phyloP scores from a whole-genome alignment of 2,113 vertebrate genomes.

The Oreamnos americanus region DNA sequence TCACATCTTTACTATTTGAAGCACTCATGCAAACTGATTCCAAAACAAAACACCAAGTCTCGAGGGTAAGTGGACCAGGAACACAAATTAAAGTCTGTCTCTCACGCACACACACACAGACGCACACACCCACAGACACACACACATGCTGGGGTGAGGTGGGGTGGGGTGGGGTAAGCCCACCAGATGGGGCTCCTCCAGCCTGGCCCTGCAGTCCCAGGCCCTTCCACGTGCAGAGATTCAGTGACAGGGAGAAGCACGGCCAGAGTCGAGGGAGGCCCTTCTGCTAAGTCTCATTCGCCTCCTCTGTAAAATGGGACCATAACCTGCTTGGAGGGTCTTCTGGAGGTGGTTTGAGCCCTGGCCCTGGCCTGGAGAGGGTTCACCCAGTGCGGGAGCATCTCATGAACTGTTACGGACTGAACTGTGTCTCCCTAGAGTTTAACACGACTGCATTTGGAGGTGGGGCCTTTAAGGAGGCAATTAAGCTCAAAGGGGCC shows the following conservation, averaged over 20 bases:
- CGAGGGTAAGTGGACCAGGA: neutral
- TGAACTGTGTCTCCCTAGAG: neutral
- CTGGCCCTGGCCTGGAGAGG: neutral
- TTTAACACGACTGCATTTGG: neutral
- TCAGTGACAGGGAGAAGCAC: rapidly evolving
- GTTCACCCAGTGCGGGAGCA: neutral
- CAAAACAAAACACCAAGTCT: neutral
- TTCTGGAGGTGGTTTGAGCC: neutral
- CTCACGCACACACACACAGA: rapidly evolving
- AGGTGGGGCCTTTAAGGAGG: neutral
- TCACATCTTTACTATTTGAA: neutral
- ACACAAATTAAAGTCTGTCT: neutral
- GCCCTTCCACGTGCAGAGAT: neutral
- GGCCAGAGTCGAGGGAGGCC: neutral
- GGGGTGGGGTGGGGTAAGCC: neutral
- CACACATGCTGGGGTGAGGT: neutral
- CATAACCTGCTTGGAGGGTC: rapidly evolving
- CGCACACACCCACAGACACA: neutral
- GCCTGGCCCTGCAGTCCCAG: neutral
- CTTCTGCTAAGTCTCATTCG: neutral
- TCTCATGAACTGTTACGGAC: neutral
- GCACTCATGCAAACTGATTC: neutral
- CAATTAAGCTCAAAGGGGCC: too few species aligned
- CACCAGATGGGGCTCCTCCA: neutral
- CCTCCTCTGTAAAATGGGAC: neutral